phyloP scores from a whole-genome alignment of 1,140 invertebrate species.

The Oreohelix idahoensis region DNA sequence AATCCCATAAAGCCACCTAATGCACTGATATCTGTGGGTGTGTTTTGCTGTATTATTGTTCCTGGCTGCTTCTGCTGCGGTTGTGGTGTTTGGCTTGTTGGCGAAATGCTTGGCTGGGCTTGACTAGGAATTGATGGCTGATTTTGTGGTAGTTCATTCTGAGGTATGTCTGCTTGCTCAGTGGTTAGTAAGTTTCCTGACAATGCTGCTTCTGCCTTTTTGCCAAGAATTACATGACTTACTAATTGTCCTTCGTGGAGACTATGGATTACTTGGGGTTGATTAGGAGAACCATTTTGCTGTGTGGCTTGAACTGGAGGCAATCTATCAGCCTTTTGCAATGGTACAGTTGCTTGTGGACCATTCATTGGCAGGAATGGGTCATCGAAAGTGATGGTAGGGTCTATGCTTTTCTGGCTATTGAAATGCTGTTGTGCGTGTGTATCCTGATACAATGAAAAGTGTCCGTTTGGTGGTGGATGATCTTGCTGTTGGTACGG shows the following conservation, averaged over 20 bases:
- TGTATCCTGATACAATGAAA: too few relatives aligned
- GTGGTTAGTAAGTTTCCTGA: background rate
- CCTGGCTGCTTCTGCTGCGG: too few relatives aligned
- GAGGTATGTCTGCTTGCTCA: too few relatives aligned
- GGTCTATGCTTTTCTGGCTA: background rate
- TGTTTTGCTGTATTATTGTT: too few relatives aligned
- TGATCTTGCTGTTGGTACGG: background rate
- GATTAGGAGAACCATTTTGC: background rate
- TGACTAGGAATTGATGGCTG: background rate
- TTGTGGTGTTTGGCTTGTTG: background rate
- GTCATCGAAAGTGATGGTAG: background rate
- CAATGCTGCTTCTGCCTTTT: background rate
- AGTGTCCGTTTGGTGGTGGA: background rate
- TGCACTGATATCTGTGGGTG: background rate
- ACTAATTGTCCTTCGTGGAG: background rate
- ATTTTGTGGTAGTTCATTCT: background rate
- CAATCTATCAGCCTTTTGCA: background rate
- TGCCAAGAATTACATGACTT: conserved; percentile 5
- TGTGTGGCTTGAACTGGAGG: background rate
- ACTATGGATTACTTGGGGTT: background rate
- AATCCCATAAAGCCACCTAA: background rate
- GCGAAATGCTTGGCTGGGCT: background rate
- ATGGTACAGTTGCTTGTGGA: background rate
- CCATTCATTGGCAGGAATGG: background rate
- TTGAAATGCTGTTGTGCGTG: too few relatives aligned